Percentiles rank a stretch among this genome's conserved stretches.
Evolutionary conservation across 2,888 invertebrate species (phyloP).

Genomic region (Stenotaenia linearis): DNA sequence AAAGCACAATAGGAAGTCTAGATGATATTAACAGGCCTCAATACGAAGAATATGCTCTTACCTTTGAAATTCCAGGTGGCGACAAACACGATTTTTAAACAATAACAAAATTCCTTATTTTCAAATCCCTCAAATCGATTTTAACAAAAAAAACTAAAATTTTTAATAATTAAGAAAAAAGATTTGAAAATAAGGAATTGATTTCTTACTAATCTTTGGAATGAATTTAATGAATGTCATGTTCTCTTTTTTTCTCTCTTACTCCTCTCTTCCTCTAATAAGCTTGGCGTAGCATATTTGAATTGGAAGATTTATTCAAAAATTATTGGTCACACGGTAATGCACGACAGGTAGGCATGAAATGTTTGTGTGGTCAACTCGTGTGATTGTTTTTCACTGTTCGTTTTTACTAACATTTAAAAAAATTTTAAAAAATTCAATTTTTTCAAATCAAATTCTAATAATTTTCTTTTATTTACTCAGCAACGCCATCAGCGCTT

Average conservation of each 20-base stretch:
- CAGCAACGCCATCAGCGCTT: slow-evolving; percentile 35
- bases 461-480: neutral
- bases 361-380: neutral
- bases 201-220: neutral
- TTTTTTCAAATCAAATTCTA: neutral
- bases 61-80: slow-evolving; percentile 44
- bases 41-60: slow-evolving; percentile 43
- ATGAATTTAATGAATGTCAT: neutral
- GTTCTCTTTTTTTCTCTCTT: neutral
- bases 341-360: slow-evolving; percentile 20
- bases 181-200: too few relatives aligned
- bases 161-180: too few relatives aligned
- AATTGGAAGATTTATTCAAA: slow-evolving; percentile 29
- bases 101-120: neutral
- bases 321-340: slow-evolving; percentile 26
- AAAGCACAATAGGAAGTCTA: slow-evolving; percentile 59
- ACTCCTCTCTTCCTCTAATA: neutral
- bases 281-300: slow-evolving; percentile 24
- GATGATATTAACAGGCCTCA: slow-evolving; percentile 49
- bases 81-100: neutral
- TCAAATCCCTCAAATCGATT: neutral
- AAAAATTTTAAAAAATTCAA: neutral
- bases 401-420: neutral
- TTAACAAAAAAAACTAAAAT: too few relatives aligned
- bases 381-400: neutral